Percentiles rank a stretch among this genome's conserved stretches.
phyloP scores from a whole-genome alignment of 53 echinoderm and acorn worm genomes.

The Zoroaster sp. region DNA sequence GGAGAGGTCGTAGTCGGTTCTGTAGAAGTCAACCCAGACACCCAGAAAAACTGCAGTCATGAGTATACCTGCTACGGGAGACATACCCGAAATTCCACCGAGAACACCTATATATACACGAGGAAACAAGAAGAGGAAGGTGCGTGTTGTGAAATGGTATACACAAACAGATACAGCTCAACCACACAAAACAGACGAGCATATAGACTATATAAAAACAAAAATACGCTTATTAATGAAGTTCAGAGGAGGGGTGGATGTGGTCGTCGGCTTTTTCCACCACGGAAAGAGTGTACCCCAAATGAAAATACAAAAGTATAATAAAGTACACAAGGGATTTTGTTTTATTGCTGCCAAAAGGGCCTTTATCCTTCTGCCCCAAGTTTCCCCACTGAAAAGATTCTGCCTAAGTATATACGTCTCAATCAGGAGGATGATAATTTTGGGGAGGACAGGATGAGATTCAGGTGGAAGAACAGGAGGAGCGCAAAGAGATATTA shows the following conservation, averaged over 20 bases:
- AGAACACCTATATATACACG: not conserved
- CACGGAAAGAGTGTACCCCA: no score
- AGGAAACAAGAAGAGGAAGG: not conserved
- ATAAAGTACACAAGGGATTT: no score
- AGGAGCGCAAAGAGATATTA: not conserved
- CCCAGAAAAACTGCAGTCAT: not conserved
- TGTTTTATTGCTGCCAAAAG: not conserved
- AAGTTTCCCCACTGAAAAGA: not conserved
- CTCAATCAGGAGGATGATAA: not conserved
- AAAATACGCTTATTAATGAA: not conserved
- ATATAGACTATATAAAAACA: not conserved
- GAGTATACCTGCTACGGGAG: not conserved
- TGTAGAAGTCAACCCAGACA: slow-evolving; percentile 28
- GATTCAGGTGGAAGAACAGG: no score
- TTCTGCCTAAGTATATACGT: no score
- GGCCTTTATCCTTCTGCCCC: not conserved
- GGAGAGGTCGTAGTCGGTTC: not conserved
- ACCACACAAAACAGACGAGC: not conserved
- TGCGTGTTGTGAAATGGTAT: not conserved
- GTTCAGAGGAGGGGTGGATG: not conserved
- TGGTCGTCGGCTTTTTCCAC: not conserved
- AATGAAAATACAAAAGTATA: no score
- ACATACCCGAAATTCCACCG: not conserved
- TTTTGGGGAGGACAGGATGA: not conserved
- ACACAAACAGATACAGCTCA: not conserved